phyloP scores from a whole-genome alignment of 2,888 invertebrate genomes.

The Rhaphigaster nebulosa region DNA sequence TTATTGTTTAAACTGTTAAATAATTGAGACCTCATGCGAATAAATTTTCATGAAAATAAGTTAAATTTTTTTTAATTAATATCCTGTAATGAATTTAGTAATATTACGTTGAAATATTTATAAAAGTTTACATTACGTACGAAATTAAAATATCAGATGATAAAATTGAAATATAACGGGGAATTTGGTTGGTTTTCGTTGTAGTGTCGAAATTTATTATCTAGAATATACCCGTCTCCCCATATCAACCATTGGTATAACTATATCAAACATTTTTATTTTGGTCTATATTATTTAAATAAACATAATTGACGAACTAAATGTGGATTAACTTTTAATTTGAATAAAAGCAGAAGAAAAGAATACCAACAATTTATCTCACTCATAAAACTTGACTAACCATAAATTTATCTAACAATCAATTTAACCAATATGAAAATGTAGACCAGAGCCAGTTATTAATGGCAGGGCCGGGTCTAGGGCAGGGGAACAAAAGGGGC shows the following conservation, averaged over 20 bases:
- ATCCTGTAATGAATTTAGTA: neutral
- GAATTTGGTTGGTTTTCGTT: slow-evolving; percentile 21
- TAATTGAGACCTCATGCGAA: neutral
- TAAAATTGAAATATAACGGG: neutral
- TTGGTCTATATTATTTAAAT: neutral
- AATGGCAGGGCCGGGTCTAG: too few relatives aligned
- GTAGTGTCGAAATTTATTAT: slow-evolving; percentile 28
- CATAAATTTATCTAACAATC: neutral
- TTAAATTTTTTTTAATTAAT: neutral
- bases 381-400: slow-evolving; percentile 11
- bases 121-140: neutral
- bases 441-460: neutral
- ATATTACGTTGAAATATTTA: neutral
- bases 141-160: neutral
- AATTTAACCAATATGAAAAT: neutral
- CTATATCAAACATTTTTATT: neutral
- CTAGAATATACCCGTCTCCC: neutral
- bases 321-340: neutral
- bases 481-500: too few relatives aligned
- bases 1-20: neutral
- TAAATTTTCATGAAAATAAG: neutral
- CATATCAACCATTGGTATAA: neutral
- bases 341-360: neutral
- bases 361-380: neutral
- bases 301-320: neutral